Conservation (phyloP, 2,888 invertebrate genomes). For the Lomographa bimaculata region DNA sequence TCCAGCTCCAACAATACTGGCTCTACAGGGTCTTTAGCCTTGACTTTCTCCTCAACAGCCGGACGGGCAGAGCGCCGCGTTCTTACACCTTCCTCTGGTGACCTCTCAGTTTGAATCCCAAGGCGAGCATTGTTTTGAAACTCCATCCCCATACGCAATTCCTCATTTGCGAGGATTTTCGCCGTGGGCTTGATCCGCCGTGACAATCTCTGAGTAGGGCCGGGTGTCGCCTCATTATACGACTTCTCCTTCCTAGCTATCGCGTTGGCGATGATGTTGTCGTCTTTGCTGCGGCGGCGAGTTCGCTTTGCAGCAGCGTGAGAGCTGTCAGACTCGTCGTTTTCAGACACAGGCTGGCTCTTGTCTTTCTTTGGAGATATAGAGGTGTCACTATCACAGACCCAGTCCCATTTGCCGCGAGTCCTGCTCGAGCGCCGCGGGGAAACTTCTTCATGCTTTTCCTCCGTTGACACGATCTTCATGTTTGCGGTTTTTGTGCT, state of each 20-base stretch:
- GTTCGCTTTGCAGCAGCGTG: slow-evolving; percentile 83
- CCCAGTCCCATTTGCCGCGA: slow-evolving; percentile 67
- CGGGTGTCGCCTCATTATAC: slow-evolving; percentile 77
- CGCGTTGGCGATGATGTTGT: slow-evolving; percentile 87
- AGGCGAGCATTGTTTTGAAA: slow-evolving; percentile 82
- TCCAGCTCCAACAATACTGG: slow-evolving; percentile 44
- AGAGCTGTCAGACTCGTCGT: slow-evolving; percentile 65
- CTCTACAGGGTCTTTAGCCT: slow-evolving; percentile 25
- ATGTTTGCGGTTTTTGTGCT: slow-evolving; percentile 79
- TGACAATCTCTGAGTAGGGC: slow-evolving; percentile 56
- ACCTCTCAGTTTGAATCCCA: slow-evolving; percentile 62
- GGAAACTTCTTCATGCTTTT: slow-evolving; percentile 66
- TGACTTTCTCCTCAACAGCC: slow-evolving; percentile 35
- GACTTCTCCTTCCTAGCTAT: slow-evolving; percentile 89
- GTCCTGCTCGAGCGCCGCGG: slow-evolving; percentile 64
- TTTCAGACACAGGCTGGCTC: slow-evolving; percentile 60
- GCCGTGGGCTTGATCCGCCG: slow-evolving; percentile 87
- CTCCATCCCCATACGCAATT: slow-evolving; percentile 82
- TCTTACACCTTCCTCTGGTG: slow-evolving; percentile 63
- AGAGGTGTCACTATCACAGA: slow-evolving; percentile 57
- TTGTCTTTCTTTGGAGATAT: slow-evolving; percentile 56
- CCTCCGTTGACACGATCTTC: slow-evolving; percentile 76
- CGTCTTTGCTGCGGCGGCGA: slow-evolving; percentile 85
- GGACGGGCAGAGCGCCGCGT: slow-evolving; percentile 61
- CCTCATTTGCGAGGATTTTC: slow-evolving; percentile 87